phyloP scores from a whole-genome alignment of 2,888 invertebrate genomes.

The Colostygia pectinataria region DNA sequence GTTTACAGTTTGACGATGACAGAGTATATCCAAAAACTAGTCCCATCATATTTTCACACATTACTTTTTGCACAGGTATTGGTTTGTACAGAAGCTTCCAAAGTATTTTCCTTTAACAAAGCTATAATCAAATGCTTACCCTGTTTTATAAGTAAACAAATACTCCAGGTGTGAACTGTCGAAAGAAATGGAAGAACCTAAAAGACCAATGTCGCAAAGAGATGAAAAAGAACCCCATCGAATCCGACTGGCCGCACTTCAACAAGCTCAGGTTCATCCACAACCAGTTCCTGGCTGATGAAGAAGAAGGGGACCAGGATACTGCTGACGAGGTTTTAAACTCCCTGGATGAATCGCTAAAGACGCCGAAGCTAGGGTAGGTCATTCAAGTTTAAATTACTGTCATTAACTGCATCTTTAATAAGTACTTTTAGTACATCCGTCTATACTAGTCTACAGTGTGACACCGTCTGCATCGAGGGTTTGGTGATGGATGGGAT shows the following conservation, averaged over 20 bases:
- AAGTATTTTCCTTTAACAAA: background rate
- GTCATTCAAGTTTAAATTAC: constrained; percentile 26
- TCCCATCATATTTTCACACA: no score
- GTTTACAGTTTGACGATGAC: no score
- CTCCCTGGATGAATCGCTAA: constrained; percentile 67
- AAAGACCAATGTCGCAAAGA: constrained; percentile 79
- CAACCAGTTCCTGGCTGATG: constrained; percentile 70
- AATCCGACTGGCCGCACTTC: constrained; percentile 76
- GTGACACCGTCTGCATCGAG: no score
- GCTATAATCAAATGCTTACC: no score
- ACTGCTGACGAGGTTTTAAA: constrained; percentile 68
- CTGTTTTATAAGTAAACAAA: background rate
- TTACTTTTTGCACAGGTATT: no score
- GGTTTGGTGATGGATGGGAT: no score
- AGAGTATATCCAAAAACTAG: no score
- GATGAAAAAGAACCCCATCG: constrained; percentile 68
- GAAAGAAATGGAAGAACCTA: constrained; percentile 78
- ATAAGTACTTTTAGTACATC: no score
- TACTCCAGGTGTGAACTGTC: constrained; percentile 70
- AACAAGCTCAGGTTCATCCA: constrained; percentile 71
- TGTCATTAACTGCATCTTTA: no score
- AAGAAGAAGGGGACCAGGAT: constrained; percentile 69
- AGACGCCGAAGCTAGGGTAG: constrained; percentile 66
- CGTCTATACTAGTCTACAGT: no score
- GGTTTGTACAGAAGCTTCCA: no score